Base-by-base conservation (phyloP, 1,140 invertebrate genomes). In the Vollenhovia emeryi region DNA sequence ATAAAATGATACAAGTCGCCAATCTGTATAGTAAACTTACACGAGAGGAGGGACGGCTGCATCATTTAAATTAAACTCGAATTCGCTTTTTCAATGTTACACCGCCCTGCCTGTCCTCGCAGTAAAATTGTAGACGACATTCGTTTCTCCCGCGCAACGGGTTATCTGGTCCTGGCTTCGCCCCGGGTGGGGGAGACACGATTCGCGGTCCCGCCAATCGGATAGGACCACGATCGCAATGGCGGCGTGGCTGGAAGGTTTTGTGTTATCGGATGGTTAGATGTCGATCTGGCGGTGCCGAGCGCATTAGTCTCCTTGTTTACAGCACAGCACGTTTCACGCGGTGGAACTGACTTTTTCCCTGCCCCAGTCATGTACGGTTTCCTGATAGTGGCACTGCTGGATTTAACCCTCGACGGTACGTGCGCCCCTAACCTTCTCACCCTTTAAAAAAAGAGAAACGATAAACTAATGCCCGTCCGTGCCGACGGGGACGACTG, bases 161-260 rank as follows among this genome's bases (percentile, higher is more conserved):
- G 15, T 7, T 36, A 45, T 27, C 11, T 18, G 0, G n/a, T 24
- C 43, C 13, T 1, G 21, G 21, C 1, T 27, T 24, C 13, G 9
- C 27, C 4, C n/a, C 11, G 13, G 9, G 75, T 66, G 27, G 36
- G 45, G 5, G 57, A 45, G 80, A 5, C 4, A 36, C 50, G 45
- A 57, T 48, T 57, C 92, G 89, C 57, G 91, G 33, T 89, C 91
- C 89, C 91, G 91, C 94, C 94, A 95, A 95, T 95, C 86, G 80
- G 64, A 24, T 90, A 64, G 86, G 86, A 94, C 94, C 94, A 95
- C 94, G 94, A 95, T 92, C 93, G 92, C 94, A 93, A 94, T 94
- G 93, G 92, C 93, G 93, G 91, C 91, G 91, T 93, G 91, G 92
- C 88, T 91, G 88, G 89, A 78, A 48, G 92, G 90, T 92, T 91